These are phyloP conservation scores for Eira barbara DNA, from an alignment of 2,113 vertebrate species.

Conservation along the genomic window DNA sequence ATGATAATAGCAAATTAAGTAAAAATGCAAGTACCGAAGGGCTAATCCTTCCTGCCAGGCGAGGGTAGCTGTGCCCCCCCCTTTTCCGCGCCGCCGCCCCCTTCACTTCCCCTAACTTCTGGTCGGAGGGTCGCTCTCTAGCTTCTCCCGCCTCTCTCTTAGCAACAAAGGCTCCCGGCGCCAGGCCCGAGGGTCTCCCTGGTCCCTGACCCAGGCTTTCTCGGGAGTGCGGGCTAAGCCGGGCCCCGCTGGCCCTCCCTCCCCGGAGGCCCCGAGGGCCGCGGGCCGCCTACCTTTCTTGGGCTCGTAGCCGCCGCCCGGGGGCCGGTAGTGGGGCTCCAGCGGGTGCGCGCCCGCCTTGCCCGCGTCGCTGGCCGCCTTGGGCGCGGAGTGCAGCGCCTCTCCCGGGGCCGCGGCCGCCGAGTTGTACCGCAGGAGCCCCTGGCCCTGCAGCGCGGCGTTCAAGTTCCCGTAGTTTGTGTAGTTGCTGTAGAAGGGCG, in stretches of 20 bases:
- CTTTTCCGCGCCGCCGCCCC: not conserved
- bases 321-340: conserved; percentile 92
- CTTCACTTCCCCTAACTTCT: no score
- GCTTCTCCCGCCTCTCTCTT: not conserved
- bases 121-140: not conserved
- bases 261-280: conserved; percentile 35
- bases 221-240: not conserved
- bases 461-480: conserved; percentile 98
- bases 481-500: conserved; percentile 98
- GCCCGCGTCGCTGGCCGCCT: conserved; percentile 90
- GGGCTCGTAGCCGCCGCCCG: conserved; percentile 87
- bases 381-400: conserved; percentile 88
- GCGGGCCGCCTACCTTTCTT: conserved; percentile 93
- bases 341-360: conserved; percentile 90
- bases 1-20: not conserved
- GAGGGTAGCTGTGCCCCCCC: not conserved
- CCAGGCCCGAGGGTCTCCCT: accelerated
- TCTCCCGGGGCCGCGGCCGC: conserved; percentile 88
- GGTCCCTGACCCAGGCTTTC: not conserved
- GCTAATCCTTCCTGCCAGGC: accelerated
- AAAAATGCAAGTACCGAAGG: not conserved
- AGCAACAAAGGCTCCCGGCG: not conserved
- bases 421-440: conserved; percentile 95
- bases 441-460: conserved; percentile 94
- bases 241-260: not conserved